A percentile compares a stretch with the other conserved stretches of the same genome.
Evolutionary conservation across 2,888 invertebrate genomes (phyloP).

Genomic region (Cremastobaeus sp.): DNA sequence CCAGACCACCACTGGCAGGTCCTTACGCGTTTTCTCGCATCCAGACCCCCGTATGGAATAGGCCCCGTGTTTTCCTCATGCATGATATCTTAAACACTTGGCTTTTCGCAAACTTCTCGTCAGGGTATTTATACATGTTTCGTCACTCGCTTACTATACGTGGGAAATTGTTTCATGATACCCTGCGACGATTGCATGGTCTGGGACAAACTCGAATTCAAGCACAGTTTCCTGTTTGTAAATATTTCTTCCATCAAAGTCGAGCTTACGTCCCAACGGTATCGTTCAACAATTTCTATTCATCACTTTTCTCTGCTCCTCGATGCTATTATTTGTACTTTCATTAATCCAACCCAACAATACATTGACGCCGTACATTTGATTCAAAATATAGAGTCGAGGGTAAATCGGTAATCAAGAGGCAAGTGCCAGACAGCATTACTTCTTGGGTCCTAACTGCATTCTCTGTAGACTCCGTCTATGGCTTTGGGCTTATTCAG

Average conservation of each 20-base stretch:
- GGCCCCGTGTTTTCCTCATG: constrained; percentile 89
- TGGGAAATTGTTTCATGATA: constrained; percentile 61
- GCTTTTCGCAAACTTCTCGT: constrained; percentile 90
- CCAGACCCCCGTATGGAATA: constrained; percentile 87
- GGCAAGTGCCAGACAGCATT: constrained; percentile 88
- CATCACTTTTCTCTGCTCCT: constrained; percentile 37
- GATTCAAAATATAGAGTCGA: constrained; percentile 78
- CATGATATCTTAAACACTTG: constrained; percentile 85
- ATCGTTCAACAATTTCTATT: constrained; percentile 53
- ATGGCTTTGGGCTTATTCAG: constrained; percentile 88
- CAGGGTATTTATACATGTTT: constrained; percentile 82
- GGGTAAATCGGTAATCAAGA: constrained; percentile 81
- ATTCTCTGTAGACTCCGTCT: constrained; percentile 87
- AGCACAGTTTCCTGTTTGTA: constrained; percentile 22
- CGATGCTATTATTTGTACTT: constrained; percentile 2
- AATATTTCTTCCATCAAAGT: constrained; percentile 11
- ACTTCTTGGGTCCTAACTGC: constrained; percentile 92
- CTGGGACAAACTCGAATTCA: constrained; percentile 9
- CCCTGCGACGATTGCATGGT: constrained; percentile 37
- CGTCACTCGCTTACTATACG: constrained; percentile 59
- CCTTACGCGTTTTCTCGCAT: constrained; percentile 94
- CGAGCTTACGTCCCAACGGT: constrained; percentile 26
- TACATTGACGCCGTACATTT: too few species aligned
- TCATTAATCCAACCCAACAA: too few species aligned
- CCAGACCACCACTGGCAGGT: constrained; percentile 89